These are phyloP conservation scores for Drosophila pectinifera DNA, from an alignment of 1,140 invertebrate species.

Conservation along the genomic window DNA sequence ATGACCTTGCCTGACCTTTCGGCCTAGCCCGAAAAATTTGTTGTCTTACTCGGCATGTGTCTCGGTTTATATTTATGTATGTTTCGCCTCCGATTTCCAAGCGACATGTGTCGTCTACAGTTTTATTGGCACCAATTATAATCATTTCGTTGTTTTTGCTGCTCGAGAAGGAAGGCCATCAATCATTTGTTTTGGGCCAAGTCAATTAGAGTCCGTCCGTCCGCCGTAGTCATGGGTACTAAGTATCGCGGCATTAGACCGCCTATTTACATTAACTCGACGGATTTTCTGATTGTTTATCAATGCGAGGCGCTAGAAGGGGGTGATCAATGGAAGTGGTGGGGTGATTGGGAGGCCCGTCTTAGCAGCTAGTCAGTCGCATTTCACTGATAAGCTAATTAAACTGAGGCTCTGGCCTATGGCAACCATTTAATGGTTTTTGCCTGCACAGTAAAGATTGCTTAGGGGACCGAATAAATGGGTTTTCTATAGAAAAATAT, in stretches of 20 bases:
- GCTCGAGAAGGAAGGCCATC: constrained; percentile 52
- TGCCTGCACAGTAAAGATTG: neutral
- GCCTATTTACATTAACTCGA: constrained; percentile 62
- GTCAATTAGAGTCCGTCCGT: constrained; percentile 50
- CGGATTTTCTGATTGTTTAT: constrained; percentile 59
- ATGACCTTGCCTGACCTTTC: constrained; percentile 72
- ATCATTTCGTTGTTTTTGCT: constrained; percentile 16
- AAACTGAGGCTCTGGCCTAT: constrained; percentile 8
- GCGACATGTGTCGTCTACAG: constrained; percentile 61
- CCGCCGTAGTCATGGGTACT: constrained; percentile 58
- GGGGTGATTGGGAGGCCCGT: constrained; percentile 30
- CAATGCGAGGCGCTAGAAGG: constrained; percentile 1
- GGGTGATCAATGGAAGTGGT: constrained; percentile 4
- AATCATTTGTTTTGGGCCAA: constrained; percentile 60
- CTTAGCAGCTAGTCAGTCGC: neutral
- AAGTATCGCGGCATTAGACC: constrained; percentile 42
- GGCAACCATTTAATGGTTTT: constrained; percentile 5
- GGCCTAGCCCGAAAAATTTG: constrained; percentile 32
- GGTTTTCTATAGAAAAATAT: neutral
- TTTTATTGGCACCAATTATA: constrained; percentile 78
- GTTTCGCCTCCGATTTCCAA: constrained; percentile 40
- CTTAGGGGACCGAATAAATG: neutral
- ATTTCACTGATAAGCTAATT: constrained; percentile 36
- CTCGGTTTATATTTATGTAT: constrained; percentile 12
- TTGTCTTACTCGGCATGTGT: constrained; percentile 10